These are phyloP conservation scores for Harpagifer antarcticus DNA, from an alignment of 2,797 vertebrate species.

Conservation along the genomic window DNA sequence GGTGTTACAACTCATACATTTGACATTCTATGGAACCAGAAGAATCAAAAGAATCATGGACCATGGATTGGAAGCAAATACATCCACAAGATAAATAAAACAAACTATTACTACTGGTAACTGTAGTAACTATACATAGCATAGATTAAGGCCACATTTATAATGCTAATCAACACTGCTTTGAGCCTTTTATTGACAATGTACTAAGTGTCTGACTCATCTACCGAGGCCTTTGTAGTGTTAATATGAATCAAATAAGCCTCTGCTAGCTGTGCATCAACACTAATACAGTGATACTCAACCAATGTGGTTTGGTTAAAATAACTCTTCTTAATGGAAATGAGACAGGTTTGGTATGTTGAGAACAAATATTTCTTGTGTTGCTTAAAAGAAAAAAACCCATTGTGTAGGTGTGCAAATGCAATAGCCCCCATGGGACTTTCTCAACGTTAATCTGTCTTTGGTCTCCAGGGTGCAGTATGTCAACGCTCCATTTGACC, in stretches of 20 bases:
- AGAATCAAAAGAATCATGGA: neutral
- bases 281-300: constrained; percentile 11
- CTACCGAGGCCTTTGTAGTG: constrained; percentile 20
- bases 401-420: constrained; percentile 40
- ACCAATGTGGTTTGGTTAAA: constrained; percentile 22
- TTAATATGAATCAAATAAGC: constrained; percentile 32
- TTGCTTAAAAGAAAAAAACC: constrained; percentile 19
- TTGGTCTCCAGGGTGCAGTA: constrained; percentile 33
- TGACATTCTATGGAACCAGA: neutral
- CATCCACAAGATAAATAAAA: neutral
- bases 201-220: constrained; percentile 35
- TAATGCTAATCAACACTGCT: constrained; percentile 13
- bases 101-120: neutral
- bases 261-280: constrained; percentile 9
- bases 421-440: constrained; percentile 1
- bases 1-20: neutral
- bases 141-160: constrained; percentile 1
- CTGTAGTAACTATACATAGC: constrained; percentile 4
- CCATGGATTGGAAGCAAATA: neutral
- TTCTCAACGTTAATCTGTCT: constrained; percentile 33
- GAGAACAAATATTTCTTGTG: neutral
- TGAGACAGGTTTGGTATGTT: constrained; percentile 3
- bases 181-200: constrained; percentile 22
- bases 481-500: constrained; percentile 46
- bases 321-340: constrained; percentile 14